Conservation (phyloP, 2,888 invertebrate genomes). For the Anarsia innoxiella region DNA sequence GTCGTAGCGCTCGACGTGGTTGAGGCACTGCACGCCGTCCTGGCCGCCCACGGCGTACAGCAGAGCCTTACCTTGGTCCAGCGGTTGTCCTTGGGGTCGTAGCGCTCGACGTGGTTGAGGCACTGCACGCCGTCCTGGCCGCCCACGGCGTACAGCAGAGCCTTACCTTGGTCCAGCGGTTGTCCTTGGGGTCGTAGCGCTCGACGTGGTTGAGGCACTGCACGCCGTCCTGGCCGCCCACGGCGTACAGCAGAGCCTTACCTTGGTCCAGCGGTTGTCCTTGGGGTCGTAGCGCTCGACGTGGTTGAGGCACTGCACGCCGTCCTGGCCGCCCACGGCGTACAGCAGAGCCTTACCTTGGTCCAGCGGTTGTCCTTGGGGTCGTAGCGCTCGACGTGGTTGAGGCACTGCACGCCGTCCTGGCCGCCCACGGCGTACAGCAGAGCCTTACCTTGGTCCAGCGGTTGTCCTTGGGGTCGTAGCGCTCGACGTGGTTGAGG, state of each 20-base stretch:
- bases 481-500: neutral
- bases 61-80: neutral
- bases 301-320: neutral
- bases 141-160: too few relatives aligned
- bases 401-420: neutral
- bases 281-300: neutral
- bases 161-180: slow-evolving; percentile 3
- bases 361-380: neutral
- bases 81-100: neutral
- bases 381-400: neutral
- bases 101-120: neutral
- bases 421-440: too few relatives aligned
- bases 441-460: neutral
- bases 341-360: too few relatives aligned
- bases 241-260: too few relatives aligned
- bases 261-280: neutral
- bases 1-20: neutral
- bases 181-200: neutral
- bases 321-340: neutral
- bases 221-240: neutral
- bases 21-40: neutral
- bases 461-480: neutral
- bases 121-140: neutral
- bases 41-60: too few relatives aligned
- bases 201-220: neutral